These are phyloP conservation scores for Lophotriccus pileatus DNA, from an alignment of 2,797 vertebrate species.

Conservation along the genomic window DNA sequence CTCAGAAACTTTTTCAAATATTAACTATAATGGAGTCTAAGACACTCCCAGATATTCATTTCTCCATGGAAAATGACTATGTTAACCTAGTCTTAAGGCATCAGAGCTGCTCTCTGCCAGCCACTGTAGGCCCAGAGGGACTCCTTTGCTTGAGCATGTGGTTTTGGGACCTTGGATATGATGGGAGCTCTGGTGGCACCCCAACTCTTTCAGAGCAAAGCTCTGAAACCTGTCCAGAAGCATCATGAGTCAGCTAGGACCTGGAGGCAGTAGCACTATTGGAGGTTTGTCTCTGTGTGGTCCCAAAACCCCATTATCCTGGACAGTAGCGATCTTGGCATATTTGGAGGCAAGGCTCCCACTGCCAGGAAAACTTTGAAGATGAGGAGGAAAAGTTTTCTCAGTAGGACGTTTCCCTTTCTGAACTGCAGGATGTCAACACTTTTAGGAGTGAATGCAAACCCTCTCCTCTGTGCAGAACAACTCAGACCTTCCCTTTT, in stretches of 20 bases:
- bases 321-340: neutral
- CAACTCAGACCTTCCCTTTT: neutral
- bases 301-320: neutral
- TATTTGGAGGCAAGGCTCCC: neutral
- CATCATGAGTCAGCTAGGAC: neutral
- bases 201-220: fast-evolving
- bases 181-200: fast-evolving
- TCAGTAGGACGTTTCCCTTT: neutral
- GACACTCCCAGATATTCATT: neutral
- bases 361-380: neutral
- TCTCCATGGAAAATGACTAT: neutral
- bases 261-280: neutral
- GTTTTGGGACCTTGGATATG: fast-evolving
- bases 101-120: neutral
- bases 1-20: neutral
- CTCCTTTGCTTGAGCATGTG: fast-evolving
- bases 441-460: neutral
- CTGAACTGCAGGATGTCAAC: neutral
- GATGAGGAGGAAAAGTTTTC: neutral
- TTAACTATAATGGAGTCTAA: neutral
- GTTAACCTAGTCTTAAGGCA: neutral
- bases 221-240: neutral
- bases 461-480: neutral
- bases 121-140: fast-evolving
- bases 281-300: neutral